Evolutionary conservation across 2,113 vertebrate genomes (phyloP).

Genomic region (Passer montanus): DNA sequence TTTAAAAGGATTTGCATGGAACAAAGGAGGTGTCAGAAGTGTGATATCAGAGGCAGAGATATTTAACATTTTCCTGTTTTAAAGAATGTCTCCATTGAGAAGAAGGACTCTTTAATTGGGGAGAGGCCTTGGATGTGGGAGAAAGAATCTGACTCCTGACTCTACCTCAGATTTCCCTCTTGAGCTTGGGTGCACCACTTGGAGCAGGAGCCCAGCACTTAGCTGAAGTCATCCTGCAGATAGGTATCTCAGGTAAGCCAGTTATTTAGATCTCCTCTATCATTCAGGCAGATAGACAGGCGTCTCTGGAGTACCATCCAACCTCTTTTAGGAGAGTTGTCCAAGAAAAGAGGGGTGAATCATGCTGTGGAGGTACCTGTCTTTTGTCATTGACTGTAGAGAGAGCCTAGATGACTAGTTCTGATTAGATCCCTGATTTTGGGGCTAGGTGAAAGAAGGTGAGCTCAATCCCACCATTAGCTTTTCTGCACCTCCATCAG

Average conservation of each 20-base stretch:
- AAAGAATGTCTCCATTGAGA: background rate
- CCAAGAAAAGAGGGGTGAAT: conserved; percentile 16
- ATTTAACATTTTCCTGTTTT: background rate
- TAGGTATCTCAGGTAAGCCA: background rate
- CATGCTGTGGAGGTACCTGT: background rate
- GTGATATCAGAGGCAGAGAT: background rate
- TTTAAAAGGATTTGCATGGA: background rate
- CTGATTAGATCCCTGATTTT: conserved; percentile 17
- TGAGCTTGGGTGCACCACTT: background rate
- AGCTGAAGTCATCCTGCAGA: background rate
- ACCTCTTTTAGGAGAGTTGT: conserved; percentile 11
- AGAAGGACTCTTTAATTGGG: background rate
- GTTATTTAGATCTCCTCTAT: background rate
- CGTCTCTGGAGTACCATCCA: background rate
- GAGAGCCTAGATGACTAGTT: conserved; percentile 25
- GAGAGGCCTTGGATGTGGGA: background rate
- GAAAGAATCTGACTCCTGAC: background rate
- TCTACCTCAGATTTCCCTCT: background rate
- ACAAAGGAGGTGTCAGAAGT: background rate
- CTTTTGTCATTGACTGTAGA: background rate
- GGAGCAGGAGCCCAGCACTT: background rate
- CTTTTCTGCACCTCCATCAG: background rate
- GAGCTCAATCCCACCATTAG: background rate
- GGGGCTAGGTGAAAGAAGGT: background rate
- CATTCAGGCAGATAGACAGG: background rate